Conservation (phyloP, 1,140 invertebrate genomes). For the Trichogramma pretiosum region DNA sequence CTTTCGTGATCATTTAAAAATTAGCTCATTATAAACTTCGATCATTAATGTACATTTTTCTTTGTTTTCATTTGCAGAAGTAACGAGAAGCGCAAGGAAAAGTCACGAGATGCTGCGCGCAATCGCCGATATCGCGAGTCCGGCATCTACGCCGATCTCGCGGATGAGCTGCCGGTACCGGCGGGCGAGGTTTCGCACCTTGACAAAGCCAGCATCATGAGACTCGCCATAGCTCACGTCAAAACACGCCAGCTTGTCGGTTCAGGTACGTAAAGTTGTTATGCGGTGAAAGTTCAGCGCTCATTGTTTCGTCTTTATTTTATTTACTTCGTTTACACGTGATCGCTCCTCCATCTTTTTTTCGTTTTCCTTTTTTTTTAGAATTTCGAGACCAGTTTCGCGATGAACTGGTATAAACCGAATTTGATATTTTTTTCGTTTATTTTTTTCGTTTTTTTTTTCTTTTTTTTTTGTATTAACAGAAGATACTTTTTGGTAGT, state of each 20-base stretch:
- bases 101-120: constrained; percentile 88
- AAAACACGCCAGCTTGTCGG: constrained; percentile 75
- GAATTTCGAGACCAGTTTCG: no score
- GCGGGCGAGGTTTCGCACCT: constrained; percentile 70
- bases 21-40: no score
- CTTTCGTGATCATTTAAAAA: no score
- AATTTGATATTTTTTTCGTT: no score
- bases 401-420: no score
- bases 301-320: neutral
- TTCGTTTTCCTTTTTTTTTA: no score
- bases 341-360: no score
- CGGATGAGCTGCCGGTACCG: constrained; percentile 69
- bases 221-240: constrained; percentile 84
- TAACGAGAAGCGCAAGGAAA: constrained; percentile 94
- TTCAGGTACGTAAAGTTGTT: constrained; percentile 60
- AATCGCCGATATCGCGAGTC: constrained; percentile 87
- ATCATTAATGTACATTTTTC: no score
- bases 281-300: neutral
- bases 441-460: no score
- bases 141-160: constrained; percentile 85
- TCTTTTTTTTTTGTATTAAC: no score
- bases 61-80: constrained; percentile 68
- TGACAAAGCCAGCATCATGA: constrained; percentile 92
- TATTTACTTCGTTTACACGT: no score
- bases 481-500: no score